Base-by-base conservation (phyloP, 23 tunicate genomes). In the Diplosoma virens region DNA sequence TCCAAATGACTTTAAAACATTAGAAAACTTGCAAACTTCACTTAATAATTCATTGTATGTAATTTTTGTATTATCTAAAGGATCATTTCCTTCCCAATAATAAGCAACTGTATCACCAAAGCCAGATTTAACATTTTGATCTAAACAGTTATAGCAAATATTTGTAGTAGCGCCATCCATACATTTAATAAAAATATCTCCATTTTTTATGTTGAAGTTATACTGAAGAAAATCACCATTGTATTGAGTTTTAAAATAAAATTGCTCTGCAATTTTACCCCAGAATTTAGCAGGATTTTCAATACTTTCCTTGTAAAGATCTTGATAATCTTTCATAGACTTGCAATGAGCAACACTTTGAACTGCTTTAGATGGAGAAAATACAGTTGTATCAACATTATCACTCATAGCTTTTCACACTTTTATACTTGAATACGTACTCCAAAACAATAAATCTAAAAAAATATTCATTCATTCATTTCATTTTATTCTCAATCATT, bases 61-160 rank as follows among this genome's bases (percentile, higher is more conserved):
- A 26, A 86, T 78, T 36, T 24, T 87, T 0, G 89, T 87, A 66
- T 78, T 74, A 65, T 87, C 93, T 86, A 94, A 30, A 47, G 93
- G 93, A 29, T 93, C 98, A 81, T 86, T 86, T 34, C 93, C 93
- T 68, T 86, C 93, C 98, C 98, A 94, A 55, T 79, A 81, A 82
- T 82, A 87, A 25, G 98, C 98, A 25, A 82, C 45, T 5, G 54
- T 59, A 35, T 94, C 90, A 30, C 94, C 98, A 59, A 60, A 28
- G 0, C 97, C 97, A 65, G 54, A 55, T n/a, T 71, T 37, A 3
- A 94, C 94, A 37, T 94, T 81, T 21, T 79, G 45, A 72, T 94
- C 98, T 21, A 94, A 75, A 47, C 98, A 94, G 48, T 94, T 94
- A 64, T 86, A 86, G 53, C 98, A 78, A 11, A 94, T 87, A 59